Evolutionary conservation across 2,113 vertebrate genomes (phyloP).

Genomic region (Alouatta palliata): DNA sequence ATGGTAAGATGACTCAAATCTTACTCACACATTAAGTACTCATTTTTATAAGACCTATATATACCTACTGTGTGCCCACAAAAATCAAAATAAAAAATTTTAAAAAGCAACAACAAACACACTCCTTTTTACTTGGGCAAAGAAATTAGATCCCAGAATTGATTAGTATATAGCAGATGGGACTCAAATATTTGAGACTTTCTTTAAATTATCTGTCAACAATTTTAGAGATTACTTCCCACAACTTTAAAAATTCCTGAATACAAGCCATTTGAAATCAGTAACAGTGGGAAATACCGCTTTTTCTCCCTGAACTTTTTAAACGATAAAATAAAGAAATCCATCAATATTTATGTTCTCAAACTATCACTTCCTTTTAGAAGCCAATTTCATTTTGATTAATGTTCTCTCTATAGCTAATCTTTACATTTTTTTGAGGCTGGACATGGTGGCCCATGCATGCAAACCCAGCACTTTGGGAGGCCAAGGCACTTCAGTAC

Average conservation of each 20-base stretch:
- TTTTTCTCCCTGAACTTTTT: neutral
- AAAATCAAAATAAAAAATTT: neutral
- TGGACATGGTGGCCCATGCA: no score
- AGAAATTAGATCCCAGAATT: constrained; percentile 38
- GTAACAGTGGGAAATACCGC: neutral
- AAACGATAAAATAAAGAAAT: neutral
- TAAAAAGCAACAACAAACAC: neutral
- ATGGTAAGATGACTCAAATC: neutral
- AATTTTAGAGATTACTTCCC: neutral
- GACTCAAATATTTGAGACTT: constrained; percentile 42
- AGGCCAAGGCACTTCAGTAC: no score
- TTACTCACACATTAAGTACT: constrained; percentile 16
- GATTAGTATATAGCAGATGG: neutral
- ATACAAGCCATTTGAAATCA: constrained; percentile 32
- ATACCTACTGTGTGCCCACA: no score
- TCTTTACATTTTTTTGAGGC: neutral
- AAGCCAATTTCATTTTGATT: constrained; percentile 40
- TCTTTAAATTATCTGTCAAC: neutral
- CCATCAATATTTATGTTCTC: neutral
- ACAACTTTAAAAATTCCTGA: constrained; percentile 37
- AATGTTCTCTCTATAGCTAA: neutral
- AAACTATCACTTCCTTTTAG: neutral
- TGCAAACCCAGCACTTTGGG: no score
- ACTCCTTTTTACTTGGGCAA: neutral
- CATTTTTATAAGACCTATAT: neutral